These are phyloP conservation scores for Dicrurus megarhynchus DNA, from an alignment of 2,113 vertebrate species.

Conservation along the genomic window DNA sequence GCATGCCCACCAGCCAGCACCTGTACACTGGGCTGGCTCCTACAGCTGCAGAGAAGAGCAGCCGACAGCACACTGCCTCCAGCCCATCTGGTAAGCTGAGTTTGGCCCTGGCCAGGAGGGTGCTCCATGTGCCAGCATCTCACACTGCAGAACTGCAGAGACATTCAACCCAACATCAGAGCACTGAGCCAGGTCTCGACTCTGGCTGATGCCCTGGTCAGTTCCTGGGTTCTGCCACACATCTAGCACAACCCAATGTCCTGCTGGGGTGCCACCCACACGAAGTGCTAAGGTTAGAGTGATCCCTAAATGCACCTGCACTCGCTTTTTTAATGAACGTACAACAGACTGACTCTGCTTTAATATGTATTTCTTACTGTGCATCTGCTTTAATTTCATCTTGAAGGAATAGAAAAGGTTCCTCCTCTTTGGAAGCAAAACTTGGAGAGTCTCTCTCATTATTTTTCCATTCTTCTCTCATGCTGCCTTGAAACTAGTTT, in stretches of 20 bases:
- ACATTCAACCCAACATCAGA: not conserved
- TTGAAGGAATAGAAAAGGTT: not conserved
- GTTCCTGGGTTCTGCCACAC: not conserved
- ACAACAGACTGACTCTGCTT: not conserved
- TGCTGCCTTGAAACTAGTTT: not conserved
- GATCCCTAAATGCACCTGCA: not conserved
- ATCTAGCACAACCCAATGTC: fast-evolving
- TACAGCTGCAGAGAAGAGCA: not conserved
- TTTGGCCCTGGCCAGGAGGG: not conserved
- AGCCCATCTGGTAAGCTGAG: not conserved
- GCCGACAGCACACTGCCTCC: fast-evolving
- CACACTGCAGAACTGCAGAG: not conserved
- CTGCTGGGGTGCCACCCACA: not conserved
- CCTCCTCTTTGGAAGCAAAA: not conserved
- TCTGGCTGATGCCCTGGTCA: not conserved
- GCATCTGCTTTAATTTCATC: not conserved
- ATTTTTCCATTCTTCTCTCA: not conserved
- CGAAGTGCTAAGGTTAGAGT: not conserved
- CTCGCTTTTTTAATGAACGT: not conserved
- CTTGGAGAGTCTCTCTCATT: not conserved
- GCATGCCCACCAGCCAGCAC: not conserved
- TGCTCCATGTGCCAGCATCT: not conserved
- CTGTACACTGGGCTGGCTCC: not conserved
- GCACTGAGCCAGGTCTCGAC: not conserved
- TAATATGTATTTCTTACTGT: not conserved